Percentiles rank a stretch among this genome's conserved stretches.
Conservation (phyloP, 1,140 invertebrate species). For the Vollenhovia emeryi region DNA sequence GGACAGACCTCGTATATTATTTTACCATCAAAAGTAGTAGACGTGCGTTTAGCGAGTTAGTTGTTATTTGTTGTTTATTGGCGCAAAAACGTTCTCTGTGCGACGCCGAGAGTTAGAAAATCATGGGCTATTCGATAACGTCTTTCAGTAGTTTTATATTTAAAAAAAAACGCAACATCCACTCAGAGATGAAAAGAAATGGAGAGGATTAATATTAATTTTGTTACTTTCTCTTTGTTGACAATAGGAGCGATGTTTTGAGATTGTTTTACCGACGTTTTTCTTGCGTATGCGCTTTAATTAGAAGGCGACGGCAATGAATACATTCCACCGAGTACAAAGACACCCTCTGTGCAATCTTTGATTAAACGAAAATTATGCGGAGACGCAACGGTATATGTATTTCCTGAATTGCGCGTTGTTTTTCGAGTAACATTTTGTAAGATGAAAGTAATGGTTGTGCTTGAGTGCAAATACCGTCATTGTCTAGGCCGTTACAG, state of each 20-base stretch:
- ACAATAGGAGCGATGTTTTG: background rate
- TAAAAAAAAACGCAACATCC: background rate
- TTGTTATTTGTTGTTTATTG: conserved; percentile 14
- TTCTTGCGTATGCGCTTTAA: conserved; percentile 10
- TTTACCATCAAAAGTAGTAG: background rate
- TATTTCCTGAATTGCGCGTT: conserved; percentile 66
- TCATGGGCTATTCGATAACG: conserved; percentile 5
- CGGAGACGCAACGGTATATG: conserved; percentile 53
- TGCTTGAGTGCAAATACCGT: conserved; percentile 74
- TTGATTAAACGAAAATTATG: conserved; percentile 62
- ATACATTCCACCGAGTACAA: conserved; percentile 76
- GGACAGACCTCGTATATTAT: too few relatives aligned
- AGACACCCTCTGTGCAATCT: conserved; percentile 61
- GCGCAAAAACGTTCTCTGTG: background rate
- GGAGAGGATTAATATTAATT: background rate
- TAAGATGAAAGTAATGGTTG: conserved; percentile 73
- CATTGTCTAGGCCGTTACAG: conserved; percentile 62
- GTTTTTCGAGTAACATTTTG: conserved; percentile 60
- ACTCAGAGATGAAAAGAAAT: background rate
- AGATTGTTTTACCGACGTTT: conserved; percentile 26
- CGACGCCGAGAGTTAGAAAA: background rate
- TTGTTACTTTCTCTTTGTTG: background rate
- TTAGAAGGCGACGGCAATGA: conserved; percentile 43
- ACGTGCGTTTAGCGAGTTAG: conserved; percentile 3
- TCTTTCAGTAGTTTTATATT: background rate